Base-by-base conservation (phyloP, 2,888 invertebrate genomes). In the Vesta saturnalis region DNA sequence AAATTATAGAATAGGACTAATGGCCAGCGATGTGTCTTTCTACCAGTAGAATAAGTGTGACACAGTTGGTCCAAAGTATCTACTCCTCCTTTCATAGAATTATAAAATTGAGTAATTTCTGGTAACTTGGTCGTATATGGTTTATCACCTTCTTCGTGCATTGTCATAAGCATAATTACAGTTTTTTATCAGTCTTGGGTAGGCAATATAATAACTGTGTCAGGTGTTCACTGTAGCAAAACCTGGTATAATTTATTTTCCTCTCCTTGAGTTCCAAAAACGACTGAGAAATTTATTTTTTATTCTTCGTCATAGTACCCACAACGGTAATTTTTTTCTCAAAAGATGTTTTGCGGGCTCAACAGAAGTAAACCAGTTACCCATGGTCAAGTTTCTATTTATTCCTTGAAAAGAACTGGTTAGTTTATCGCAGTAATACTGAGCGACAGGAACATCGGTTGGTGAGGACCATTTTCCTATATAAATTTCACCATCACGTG, bases 301-400 rank as follows among this genome's bases (percentile, higher is more conserved):
- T 61, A 61, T 66, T 66, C 60, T 52, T 47, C 39, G 39, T 49
- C 65, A 60, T 60, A 30, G 61, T 66, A 18, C 61, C 61, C 18
- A 61, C 60, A 39, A 66, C 30, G 49, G 56, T 66, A 15, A 55
- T 10, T 15, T 62, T 62, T 52, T 56, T 46, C 6, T 12, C 18
- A 43, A 61, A 57, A 61, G 23, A 46, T 46, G 58, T 14, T 3
- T 49, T 21, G 61, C 56, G 2, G 23, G 4, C 23, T 19, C 8
- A 12, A 56, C 23, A 8, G 56, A 56, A 6, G 58, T 58, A 16
- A 54, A 54, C 54, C 14, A 54, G 22, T n/a, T 39, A 39, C 39
- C 39, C 8, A 12, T n/a, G 39, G 39, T n/a, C 8, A 39, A n/a
- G 39, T 39, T n/a, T 12, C n/a, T 39, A n/a, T 10, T 39, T 8